Conservation (phyloP, 2,797 vertebrate species). For the Craterocephalus amniculus region DNA sequence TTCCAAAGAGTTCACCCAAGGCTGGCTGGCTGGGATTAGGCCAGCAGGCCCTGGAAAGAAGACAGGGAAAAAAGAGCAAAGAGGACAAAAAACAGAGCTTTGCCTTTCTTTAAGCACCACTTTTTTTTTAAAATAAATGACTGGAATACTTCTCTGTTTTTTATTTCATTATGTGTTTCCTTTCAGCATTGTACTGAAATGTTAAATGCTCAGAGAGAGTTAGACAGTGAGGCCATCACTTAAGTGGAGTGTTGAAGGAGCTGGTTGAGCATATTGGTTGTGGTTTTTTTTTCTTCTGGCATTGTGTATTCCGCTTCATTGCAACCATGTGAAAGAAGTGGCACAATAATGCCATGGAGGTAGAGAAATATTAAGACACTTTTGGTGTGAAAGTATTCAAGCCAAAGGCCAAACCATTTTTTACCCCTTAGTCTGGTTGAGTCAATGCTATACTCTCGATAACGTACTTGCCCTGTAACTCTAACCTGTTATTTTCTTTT, state of each 20-base stretch:
- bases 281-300: conserved; percentile 39
- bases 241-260: conserved; percentile 49
- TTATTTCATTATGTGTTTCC: conserved; percentile 41
- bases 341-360: conserved; percentile 4
- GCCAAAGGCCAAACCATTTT: not conserved
- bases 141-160: conserved; percentile 67
- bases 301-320: conserved; percentile 53
- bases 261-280: conserved; percentile 56
- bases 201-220: conserved; percentile 50
- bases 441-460: not conserved
- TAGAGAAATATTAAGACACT: not conserved
- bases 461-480: too few species aligned
- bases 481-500: not conserved
- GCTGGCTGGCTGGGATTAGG: conserved; percentile 85
- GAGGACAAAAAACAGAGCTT: conserved; percentile 76
- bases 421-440: not conserved
- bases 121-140: conserved; percentile 81
- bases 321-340: conserved; percentile 35
- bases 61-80: conserved; percentile 75
- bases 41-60: conserved; percentile 84
- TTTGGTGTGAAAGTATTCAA: conserved; percentile 1
- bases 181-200: conserved; percentile 60
- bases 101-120: conserved; percentile 74
- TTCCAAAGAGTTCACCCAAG: conserved; percentile 87
- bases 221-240: conserved; percentile 24